phyloP scores from a whole-genome alignment of 2,888 invertebrate species.

The Clepsis dumicolana region DNA sequence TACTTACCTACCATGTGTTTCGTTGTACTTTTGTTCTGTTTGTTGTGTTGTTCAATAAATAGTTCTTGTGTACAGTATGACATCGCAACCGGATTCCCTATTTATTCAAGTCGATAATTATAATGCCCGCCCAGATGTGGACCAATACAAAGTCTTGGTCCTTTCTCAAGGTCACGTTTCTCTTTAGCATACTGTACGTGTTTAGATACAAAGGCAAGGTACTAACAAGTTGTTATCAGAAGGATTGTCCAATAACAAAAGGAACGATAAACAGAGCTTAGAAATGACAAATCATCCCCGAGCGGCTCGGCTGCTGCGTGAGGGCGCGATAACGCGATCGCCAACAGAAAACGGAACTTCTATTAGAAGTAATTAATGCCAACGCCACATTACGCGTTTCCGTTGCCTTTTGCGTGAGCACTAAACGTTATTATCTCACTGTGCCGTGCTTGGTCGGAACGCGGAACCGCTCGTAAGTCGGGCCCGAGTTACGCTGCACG shows the following conservation, averaged over 20 bases:
- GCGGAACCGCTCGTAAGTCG: conserved; percentile 63
- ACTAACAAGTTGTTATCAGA: conserved; percentile 18
- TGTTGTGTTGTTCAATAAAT: too few relatives aligned
- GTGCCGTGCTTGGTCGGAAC: conserved; percentile 56
- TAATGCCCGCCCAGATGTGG: too few relatives aligned
- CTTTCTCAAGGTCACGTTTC: too few relatives aligned
- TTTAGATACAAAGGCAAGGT: neutral
- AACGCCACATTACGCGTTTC: conserved; percentile 67
- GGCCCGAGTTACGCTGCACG: conserved; percentile 47
- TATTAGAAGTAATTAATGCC: conserved; percentile 63
- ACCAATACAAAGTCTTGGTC: too few relatives aligned
- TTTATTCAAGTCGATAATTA: too few relatives aligned
- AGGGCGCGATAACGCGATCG: conserved; percentile 62
- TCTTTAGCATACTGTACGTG: neutral
- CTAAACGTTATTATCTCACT: conserved; percentile 57
- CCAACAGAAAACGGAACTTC: conserved; percentile 61
- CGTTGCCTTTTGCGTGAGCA: conserved; percentile 63
- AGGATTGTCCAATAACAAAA: conserved; percentile 46
- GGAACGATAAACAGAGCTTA: conserved; percentile 53
- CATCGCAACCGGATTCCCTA: too few relatives aligned
- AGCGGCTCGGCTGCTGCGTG: conserved; percentile 42
- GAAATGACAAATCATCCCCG: conserved; percentile 54
- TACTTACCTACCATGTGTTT: too few relatives aligned
- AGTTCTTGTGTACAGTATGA: too few relatives aligned
- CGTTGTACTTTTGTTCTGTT: too few relatives aligned